phyloP scores from a whole-genome alignment of 2,888 invertebrate genomes.

The Macroteleia sp. region DNA sequence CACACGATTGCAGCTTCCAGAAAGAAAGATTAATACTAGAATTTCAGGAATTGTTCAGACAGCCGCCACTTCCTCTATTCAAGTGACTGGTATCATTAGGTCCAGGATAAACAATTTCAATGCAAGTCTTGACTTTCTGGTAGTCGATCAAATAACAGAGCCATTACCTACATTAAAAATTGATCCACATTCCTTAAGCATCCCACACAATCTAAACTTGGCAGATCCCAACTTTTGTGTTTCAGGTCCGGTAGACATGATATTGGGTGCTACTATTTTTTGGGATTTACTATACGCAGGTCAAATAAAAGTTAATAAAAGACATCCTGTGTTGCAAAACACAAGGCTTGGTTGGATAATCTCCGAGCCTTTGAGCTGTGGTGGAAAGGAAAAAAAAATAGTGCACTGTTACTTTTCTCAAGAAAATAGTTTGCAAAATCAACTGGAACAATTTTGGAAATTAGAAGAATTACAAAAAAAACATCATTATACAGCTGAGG shows the following conservation, averaged over 20 bases:
- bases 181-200: background rate
- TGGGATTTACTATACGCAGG: background rate
- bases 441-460: background rate
- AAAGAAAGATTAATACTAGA: background rate
- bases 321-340: background rate
- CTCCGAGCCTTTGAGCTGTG: background rate
- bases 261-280: background rate
- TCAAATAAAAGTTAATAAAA: background rate
- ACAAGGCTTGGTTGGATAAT: background rate
- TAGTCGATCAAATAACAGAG: background rate
- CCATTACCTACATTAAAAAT: background rate
- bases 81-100: background rate
- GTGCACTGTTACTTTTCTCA: background rate
- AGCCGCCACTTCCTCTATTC: background rate
- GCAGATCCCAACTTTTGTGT: no score
- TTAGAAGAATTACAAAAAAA: background rate
- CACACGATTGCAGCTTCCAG: background rate
- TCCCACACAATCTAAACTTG: background rate
- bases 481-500: background rate
- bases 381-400: background rate
- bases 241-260: no score
- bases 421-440: background rate
- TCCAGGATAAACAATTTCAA: background rate
- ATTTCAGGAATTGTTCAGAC: background rate
- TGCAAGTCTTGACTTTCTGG: no score